A percentile compares a stretch with the other conserved stretches of the same genome.
These are phyloP conservation scores for Sterna hirundo DNA, from an alignment of 2,113 vertebrate genomes.

Conservation along the genomic window DNA sequence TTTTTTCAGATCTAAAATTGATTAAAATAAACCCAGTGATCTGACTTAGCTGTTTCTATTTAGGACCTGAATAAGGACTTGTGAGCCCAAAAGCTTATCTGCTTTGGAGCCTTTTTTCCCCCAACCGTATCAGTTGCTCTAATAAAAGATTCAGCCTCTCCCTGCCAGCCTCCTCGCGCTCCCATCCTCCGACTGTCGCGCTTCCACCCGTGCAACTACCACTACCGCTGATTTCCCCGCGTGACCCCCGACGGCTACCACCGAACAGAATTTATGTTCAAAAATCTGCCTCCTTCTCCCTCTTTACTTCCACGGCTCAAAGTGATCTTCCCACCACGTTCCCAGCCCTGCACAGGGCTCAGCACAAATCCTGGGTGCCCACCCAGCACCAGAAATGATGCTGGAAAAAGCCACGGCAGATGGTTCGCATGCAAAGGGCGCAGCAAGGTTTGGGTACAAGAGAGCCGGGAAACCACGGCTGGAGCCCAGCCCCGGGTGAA, in stretches of 20 bases:
- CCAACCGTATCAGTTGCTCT: not conserved
- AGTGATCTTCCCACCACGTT: not conserved
- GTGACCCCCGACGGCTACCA: accelerated
- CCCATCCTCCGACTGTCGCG: not conserved
- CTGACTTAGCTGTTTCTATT: constrained; percentile 56
- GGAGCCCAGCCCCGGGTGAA: accelerated
- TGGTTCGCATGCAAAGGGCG: not conserved
- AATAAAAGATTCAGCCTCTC: not conserved
- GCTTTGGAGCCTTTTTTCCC: constrained; percentile 48
- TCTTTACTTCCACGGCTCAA: not conserved
- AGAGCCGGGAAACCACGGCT: not conserved
- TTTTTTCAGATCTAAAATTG: constrained; percentile 29
- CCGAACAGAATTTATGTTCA: accelerated
- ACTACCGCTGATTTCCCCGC: accelerated
- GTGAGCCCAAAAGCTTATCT: constrained; percentile 52
- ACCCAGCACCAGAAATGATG: accelerated
- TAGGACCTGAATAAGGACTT: constrained; percentile 26
- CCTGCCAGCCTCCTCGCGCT: not conserved
- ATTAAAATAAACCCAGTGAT: constrained; percentile 53
- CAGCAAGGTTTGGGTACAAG: not conserved
- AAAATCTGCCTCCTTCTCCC: not conserved
- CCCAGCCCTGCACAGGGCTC: not conserved
- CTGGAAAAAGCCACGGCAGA: not conserved
- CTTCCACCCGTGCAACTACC: not conserved
- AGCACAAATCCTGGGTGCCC: not conserved